Evolutionary conservation across 1,140 invertebrate genomes (phyloP).

Genomic region (Stenopsyche tienmushanensis): DNA sequence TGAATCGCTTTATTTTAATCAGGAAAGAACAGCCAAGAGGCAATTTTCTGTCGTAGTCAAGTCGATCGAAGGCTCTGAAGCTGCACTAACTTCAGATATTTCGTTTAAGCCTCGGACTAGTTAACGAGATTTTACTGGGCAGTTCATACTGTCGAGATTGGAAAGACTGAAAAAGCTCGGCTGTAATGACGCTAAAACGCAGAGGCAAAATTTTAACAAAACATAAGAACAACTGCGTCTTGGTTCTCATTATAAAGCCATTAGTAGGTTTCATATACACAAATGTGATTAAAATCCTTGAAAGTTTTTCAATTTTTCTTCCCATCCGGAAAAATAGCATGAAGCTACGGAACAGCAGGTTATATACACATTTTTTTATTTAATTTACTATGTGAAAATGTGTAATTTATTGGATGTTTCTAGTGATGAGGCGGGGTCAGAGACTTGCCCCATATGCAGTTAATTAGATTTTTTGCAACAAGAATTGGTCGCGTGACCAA

Average conservation of each 20-base stretch:
- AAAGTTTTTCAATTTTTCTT: too few species aligned
- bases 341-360: too few species aligned
- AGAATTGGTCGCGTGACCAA: neutral
- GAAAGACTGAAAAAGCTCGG: too few species aligned
- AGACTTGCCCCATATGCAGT: neutral
- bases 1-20: neutral
- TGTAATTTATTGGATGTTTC: too few species aligned
- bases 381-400: neutral
- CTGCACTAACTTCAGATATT: neutral
- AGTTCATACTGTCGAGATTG: neutral
- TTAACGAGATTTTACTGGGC: neutral
- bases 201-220: too few species aligned
- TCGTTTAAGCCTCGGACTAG: neutral
- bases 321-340: too few species aligned
- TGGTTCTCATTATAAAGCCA: neutral
- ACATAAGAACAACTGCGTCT: too few species aligned
- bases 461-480: neutral
- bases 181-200: too few species aligned
- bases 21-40: neutral
- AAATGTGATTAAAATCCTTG: neutral
- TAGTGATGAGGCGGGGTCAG: too few species aligned
- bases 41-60: neutral
- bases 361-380: neutral
- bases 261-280: neutral
- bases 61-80: neutral